phyloP scores from a whole-genome alignment of 1,140 invertebrate genomes.

The Acromyrmex charruanus region DNA sequence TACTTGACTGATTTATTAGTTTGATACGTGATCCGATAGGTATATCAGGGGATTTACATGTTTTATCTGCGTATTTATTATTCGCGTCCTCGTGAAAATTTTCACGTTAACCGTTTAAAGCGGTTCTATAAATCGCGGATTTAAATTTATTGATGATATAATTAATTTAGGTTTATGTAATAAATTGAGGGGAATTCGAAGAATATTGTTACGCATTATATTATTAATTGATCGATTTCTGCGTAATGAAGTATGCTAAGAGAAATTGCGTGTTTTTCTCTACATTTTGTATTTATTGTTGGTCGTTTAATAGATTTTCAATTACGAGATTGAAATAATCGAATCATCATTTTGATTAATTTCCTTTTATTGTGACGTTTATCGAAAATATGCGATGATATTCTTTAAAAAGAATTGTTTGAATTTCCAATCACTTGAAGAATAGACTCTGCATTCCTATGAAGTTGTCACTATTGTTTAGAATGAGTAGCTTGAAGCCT shows the following conservation, averaged over 20 bases:
- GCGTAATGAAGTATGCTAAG: constrained; percentile 9
- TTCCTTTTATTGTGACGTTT: background rate
- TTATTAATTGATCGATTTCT: constrained; percentile 41
- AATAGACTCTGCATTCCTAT: no score
- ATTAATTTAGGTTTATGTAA: constrained; percentile 32
- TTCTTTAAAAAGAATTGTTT: background rate
- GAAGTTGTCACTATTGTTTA: no score
- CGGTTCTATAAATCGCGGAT: constrained; percentile 7
- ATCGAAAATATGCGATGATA: background rate
- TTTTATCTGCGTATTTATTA: constrained; percentile 22
- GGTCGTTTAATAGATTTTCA: constrained; percentile 24
- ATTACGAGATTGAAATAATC: constrained; percentile 18
- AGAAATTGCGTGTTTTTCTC: constrained; percentile 31
- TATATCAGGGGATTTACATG: constrained; percentile 9
- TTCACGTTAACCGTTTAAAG: constrained; percentile 25
- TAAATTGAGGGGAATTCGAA: constrained; percentile 7
- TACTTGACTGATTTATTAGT: constrained; percentile 11
- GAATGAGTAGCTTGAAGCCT: no score
- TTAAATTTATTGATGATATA: constrained; percentile 40
- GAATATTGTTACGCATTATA: constrained; percentile 29
- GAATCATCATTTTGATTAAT: constrained; percentile 23
- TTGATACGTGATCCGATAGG: background rate
- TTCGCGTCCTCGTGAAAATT: constrained; percentile 33
- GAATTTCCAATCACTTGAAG: background rate
- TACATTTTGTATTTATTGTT: constrained; percentile 30